Evolutionary conservation across 35 echinoderm and acorn worm genomes (phyloP), one percentile per base, ranked within the genome.

Genomic region (Stichopus chloronotus): DNA sequence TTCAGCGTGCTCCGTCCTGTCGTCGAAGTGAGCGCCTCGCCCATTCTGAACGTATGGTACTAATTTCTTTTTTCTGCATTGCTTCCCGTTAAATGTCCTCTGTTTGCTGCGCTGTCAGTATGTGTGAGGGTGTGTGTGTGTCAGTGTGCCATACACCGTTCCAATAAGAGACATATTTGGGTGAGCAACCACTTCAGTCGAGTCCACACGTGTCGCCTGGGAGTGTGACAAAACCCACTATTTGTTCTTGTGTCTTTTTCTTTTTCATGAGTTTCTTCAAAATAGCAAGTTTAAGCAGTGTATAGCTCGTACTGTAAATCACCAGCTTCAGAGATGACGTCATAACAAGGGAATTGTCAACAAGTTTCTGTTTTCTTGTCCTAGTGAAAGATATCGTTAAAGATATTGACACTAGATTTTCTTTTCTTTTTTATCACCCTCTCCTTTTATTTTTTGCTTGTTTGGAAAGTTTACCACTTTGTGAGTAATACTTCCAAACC

Each of bases 151-250:
- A 56, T 85, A 58, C 58, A 85, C 56, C 82, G 54, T 85, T 20
- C 55, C 55, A 56, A 58, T 85, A 19, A 21, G 57, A 58, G 82
- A 59, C 55, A 85, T 56, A 56, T 58, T 53, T 55, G 4, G 19
- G 59, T 6, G 52, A 59, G 52, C 87, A 89, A n/a, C 65, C 87
- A 65, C 87, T 72, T 59, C 30, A 43, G 30, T 43, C 25, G 87
- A 52, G 30, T 69, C 59, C 59, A 89, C 87, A 71, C 87, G 87
- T 89, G 87, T 23, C 87, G 52, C 17, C 12, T 30, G 5, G 9
- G 52, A 72, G 61, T 63, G 87, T 89, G 87, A 89, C 87, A 89
- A 89, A 89, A 52, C 60, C 87, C 87, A 89, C 71, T 89, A 89
- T 89, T 89, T 89, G 22, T 72, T 89, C 71, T 52, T 65, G 22